phyloP scores from a whole-genome alignment of 37 sponge, comb jelly and placozoan genomes.

The Hormiphora californensis region DNA sequence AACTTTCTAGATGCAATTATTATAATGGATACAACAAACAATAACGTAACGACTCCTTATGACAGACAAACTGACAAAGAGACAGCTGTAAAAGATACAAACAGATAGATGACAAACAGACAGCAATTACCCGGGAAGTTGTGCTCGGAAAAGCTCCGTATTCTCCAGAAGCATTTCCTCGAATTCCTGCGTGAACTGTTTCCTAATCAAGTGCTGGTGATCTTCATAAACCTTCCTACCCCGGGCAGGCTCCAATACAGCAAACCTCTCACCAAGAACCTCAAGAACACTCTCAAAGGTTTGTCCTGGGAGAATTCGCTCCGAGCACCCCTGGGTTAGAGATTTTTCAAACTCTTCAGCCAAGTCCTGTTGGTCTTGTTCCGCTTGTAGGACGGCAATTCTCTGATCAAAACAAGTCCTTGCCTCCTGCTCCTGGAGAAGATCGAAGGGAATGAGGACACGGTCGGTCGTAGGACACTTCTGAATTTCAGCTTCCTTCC shows the following conservation, averaged over 20 bases:
- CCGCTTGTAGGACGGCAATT: not conserved
- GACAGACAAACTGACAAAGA: too few relatives aligned
- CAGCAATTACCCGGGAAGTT: conserved; percentile 47
- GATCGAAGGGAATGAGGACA: not conserved
- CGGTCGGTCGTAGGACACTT: not conserved
- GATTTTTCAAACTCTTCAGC: conserved; percentile 50
- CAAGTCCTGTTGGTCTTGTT: conserved; percentile 1
- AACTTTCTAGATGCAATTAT: too few relatives aligned
- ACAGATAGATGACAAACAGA: too few relatives aligned
- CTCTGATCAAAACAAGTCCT: conserved; percentile 23
- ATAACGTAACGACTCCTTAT: too few relatives aligned
- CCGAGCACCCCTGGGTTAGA: not conserved
- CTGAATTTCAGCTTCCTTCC: conserved; percentile 14
- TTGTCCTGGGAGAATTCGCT: conserved; percentile 3
- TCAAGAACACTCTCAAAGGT: conserved; percentile 12
- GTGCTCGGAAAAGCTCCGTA: conserved; percentile 14
- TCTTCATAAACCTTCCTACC: conserved; percentile 12
- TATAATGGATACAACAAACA: too few relatives aligned
- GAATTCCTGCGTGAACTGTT: conserved; percentile 11
- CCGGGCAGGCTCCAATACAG: not conserved
- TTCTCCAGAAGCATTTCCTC: conserved; percentile 48
- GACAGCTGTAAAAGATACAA: too few relatives aligned
- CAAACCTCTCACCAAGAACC: conserved; percentile 40
- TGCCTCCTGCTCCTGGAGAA: conserved; percentile 32
- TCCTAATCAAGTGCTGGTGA: conserved; percentile 11